Base-by-base conservation (phyloP, 2,888 invertebrate genomes). In the Dione juno region DNA sequence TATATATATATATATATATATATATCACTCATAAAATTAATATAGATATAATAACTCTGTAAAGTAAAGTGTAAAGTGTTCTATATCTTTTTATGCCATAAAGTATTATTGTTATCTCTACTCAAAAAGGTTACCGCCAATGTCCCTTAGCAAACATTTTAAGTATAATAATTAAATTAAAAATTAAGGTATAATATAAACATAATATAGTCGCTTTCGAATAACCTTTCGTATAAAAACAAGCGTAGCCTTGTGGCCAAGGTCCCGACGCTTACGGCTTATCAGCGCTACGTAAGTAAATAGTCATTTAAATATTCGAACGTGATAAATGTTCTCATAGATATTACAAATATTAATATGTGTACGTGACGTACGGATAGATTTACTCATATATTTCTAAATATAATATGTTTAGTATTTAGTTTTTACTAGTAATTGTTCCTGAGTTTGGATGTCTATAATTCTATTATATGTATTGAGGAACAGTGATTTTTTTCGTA, bases 211-310 rank as follows among this genome's bases (percentile, higher is more conserved):
- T 66, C 64, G 71, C 73, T 69, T 71, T 73, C 71, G 63, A 71
- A 63, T 71, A 73, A 71, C 73, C 73, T 73, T 70, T 71, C 68
- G 9, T 52, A 70, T 65, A 73, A 73, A 73, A 73, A 73, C 72
- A 48, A 43, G 35, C 63, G 66, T 71, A 71, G 75, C 76, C 75
- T 79, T 79, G 80, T 77, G 78, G 77, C 78, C 77, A 66, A 77
- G 76, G 76, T 76, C 73, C 63, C 67, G 14, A 35, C 63, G 48
- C 69, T 72, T 28, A 28, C 28, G 28, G 28, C 28, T 28, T 74
- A 75, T 70, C 73, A 53, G 54, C 67, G 21, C 66, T 53, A 64
- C 70, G 67, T 65, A 53, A 67, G 63, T 70, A 67, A 72, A 72
- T 70, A 73, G 67, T 59, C 35, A 70, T 73, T 73, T 67, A 64